Conservation (phyloP, 2,888 invertebrate species). For the Entomobrya multifasciata region DNA sequence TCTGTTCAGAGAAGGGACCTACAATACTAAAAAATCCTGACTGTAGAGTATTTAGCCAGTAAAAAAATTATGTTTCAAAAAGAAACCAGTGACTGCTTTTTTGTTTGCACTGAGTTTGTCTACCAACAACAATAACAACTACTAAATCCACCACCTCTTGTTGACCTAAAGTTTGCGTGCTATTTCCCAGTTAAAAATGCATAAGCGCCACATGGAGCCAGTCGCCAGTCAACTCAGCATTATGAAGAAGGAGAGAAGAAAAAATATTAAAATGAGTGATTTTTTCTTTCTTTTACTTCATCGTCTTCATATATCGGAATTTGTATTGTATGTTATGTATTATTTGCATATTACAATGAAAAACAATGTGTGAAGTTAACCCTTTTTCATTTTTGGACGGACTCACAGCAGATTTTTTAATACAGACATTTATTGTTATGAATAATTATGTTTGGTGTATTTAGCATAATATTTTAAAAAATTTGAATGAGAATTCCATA, state of each 20-base stretch:
- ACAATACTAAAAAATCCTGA: neutral
- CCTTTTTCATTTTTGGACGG: conserved; percentile 9
- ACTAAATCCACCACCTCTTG: conserved; percentile 17
- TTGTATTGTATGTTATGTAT: neutral
- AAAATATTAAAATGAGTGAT: conserved; percentile 42
- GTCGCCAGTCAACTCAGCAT: too few relatives aligned
- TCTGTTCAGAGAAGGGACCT: neutral
- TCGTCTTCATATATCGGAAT: conserved; percentile 5
- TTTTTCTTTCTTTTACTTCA: conserved; percentile 22
- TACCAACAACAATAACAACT: neutral
- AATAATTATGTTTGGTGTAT: conserved; percentile 13
- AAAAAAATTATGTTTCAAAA: neutral
- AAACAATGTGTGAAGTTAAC: neutral
- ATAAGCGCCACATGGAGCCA: conserved; percentile 68
- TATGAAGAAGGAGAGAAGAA: neutral
- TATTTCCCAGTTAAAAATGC: conserved; percentile 68
- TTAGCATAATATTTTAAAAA: conserved; percentile 23
- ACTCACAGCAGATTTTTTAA: conserved; percentile 1
- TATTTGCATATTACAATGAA: neutral
- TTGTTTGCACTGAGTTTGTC: conserved; percentile 49
- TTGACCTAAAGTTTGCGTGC: conserved; percentile 73
- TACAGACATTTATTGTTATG: conserved; percentile 17
- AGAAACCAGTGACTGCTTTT: conserved; percentile 4
- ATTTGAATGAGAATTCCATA: neutral
- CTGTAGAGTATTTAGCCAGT: conserved; percentile 18